Percentiles rank a stretch among this genome's conserved stretches.
Conservation (phyloP, 2,797 vertebrate species). For the Hyperoplus immaculatus region DNA sequence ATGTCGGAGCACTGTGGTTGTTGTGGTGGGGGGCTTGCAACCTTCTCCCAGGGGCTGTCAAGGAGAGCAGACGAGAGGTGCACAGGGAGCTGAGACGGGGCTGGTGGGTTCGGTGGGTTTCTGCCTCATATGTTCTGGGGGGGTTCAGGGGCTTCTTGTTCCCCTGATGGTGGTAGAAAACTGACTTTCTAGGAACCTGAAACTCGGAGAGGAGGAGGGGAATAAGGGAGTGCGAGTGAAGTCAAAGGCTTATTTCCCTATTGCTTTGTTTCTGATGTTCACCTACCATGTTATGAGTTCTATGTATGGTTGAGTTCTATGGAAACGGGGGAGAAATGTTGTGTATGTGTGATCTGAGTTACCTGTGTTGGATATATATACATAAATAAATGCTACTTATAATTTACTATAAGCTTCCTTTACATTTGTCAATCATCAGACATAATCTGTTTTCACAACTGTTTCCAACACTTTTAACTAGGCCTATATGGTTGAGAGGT, state of each 20-base stretch:
- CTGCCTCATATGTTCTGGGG: conserved; percentile 43
- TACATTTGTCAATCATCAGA: not conserved
- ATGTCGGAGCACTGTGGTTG: conserved; percentile 67
- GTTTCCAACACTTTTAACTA: not conserved
- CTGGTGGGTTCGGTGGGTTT: conserved; percentile 79
- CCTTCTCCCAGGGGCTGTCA: conserved; percentile 69
- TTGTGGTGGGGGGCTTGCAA: conserved; percentile 73
- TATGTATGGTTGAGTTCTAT: not conserved
- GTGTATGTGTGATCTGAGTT: not conserved
- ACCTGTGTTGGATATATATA: not conserved
- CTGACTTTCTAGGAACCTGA: conserved; percentile 84
- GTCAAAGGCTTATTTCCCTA: conserved; percentile 26
- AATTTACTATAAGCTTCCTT: not conserved
- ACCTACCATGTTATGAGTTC: conserved; percentile 4
- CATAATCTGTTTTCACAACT: not conserved
- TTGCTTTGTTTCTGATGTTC: conserved; percentile 36
- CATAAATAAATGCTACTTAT: not conserved
- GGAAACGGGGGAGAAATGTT: not conserved
- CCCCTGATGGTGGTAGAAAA: conserved; percentile 54
- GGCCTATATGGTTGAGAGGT: not conserved
- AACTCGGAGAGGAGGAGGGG: conserved; percentile 51
- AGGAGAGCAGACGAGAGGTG: conserved; percentile 58
- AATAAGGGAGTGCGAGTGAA: not conserved
- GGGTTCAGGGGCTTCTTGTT: conserved; percentile 62
- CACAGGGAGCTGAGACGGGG: conserved; percentile 58